Percentiles rank a stretch among this genome's conserved stretches.
Conservation (phyloP, 2,113 vertebrate genomes). For the Cathartes aura region DNA sequence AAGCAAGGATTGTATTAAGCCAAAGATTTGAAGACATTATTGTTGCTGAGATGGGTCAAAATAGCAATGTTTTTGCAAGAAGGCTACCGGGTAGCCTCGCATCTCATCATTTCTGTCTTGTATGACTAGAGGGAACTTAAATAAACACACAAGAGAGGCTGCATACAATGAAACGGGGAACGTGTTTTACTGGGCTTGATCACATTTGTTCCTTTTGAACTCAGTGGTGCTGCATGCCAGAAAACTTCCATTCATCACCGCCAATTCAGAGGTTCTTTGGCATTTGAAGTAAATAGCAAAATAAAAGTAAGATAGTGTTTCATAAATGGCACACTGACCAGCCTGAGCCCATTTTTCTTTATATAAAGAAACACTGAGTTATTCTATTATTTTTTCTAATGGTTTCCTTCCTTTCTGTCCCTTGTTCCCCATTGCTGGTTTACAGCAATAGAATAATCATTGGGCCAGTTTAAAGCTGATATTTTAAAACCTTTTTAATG, state of each 20-base stretch:
- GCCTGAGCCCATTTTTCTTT: neutral
- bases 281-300: slow-evolving; percentile 43
- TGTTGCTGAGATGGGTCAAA: neutral
- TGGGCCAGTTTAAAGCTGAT: neutral
- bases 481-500: neutral
- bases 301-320: slow-evolving; percentile 38
- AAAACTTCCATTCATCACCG: neutral
- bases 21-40: neutral
- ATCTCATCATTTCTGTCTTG: neutral
- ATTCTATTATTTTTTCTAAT: slow-evolving; percentile 18
- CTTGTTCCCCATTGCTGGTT: neutral
- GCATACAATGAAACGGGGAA: neutral
- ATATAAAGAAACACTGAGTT: neutral
- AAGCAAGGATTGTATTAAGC: neutral
- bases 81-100: neutral
- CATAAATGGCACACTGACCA: slow-evolving; percentile 43
- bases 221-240: neutral
- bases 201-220: slow-evolving; percentile 22
- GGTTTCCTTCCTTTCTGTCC: slow-evolving; percentile 31
- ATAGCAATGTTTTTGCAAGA: neutral
- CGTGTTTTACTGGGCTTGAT: neutral
- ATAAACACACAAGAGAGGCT: neutral
- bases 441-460: neutral
- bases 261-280: slow-evolving; percentile 22
- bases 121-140: neutral